A percentile compares a stretch with the other conserved stretches of the same genome.
These are phyloP conservation scores for Pseudolycoriella hygida DNA, from an alignment of 2,888 invertebrate genomes.

Conservation along the genomic window DNA sequence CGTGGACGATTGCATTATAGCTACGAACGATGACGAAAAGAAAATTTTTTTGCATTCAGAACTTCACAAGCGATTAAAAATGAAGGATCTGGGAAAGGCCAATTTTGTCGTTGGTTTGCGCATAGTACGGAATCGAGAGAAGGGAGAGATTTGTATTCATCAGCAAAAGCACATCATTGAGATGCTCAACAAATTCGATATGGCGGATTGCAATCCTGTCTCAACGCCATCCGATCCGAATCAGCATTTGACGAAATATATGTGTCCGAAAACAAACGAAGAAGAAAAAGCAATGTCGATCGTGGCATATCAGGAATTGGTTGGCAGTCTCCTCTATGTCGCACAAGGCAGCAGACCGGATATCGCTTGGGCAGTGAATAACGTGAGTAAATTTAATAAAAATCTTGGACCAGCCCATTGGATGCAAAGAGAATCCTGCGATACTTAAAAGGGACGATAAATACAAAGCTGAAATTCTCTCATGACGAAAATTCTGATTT, in stretches of 20 bases:
- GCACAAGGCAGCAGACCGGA: conserved; percentile 11
- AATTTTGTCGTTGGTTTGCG: background rate
- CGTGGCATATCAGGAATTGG: conserved; percentile 8
- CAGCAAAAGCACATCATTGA: conserved; percentile 6
- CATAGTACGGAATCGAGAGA: background rate
- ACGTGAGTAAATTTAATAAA: conserved; percentile 8
- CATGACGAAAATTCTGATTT: too few relatives aligned
- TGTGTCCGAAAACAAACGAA: conserved; percentile 9
- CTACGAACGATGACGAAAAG: too few relatives aligned
- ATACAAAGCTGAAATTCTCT: too few relatives aligned
- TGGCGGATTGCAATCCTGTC: conserved; percentile 9
- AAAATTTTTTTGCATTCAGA: too few relatives aligned
- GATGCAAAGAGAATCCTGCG: too few relatives aligned
- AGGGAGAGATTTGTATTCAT: conserved; percentile 4
- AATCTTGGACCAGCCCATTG: too few relatives aligned
- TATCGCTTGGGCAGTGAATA: conserved; percentile 9
- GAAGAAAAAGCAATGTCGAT: conserved; percentile 8
- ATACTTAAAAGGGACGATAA: too few relatives aligned
- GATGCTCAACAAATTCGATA: conserved; percentile 8
- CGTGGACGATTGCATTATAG: too few relatives aligned
- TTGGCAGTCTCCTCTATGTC: conserved; percentile 3
- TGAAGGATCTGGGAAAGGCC: too few relatives aligned
- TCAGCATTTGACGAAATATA: conserved; percentile 7
- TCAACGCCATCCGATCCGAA: conserved; percentile 9
- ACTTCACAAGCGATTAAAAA: too few relatives aligned